A percentile compares a stretch with the other conserved stretches of the same genome.
These are phyloP conservation scores for Sinocyclocheilus anophthalmus DNA, from an alignment of 2,113 vertebrate species.

Conservation along the genomic window DNA sequence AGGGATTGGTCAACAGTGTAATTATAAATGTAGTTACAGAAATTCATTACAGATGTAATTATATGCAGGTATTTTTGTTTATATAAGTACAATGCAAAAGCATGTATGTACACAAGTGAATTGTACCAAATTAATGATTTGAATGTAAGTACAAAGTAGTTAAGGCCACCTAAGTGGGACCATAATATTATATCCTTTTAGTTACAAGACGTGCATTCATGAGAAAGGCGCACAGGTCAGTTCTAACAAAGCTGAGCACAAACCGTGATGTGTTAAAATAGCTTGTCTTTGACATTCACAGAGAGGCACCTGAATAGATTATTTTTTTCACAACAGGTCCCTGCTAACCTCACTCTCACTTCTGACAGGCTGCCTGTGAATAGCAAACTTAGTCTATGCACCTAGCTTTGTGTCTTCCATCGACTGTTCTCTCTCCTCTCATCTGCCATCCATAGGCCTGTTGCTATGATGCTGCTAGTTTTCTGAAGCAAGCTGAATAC, in stretches of 20 bases:
- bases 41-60: no score
- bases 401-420: conserved; percentile 20
- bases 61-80: no score
- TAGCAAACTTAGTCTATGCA: neutral
- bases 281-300: conserved; percentile 18
- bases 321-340: conserved; percentile 8
- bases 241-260: conserved; percentile 6
- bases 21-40: no score
- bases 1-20: no score
- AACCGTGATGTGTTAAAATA: neutral
- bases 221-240: neutral
- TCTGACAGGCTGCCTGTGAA: conserved; percentile 14
- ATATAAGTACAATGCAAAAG: no score
- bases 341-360: conserved; percentile 4
- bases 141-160: no score
- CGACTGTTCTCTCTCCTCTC: conserved; percentile 24
- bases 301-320: neutral
- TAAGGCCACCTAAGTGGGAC: no score
- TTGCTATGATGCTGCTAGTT: conserved; percentile 24
- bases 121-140: no score
- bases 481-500: conserved; percentile 31
- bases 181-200: neutral
- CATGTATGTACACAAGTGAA: no score
- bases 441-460: conserved; percentile 23
- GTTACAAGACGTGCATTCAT: neutral